These are phyloP conservation scores for Ericerus pela DNA, from an alignment of 1,140 invertebrate species.

Conservation along the genomic window DNA sequence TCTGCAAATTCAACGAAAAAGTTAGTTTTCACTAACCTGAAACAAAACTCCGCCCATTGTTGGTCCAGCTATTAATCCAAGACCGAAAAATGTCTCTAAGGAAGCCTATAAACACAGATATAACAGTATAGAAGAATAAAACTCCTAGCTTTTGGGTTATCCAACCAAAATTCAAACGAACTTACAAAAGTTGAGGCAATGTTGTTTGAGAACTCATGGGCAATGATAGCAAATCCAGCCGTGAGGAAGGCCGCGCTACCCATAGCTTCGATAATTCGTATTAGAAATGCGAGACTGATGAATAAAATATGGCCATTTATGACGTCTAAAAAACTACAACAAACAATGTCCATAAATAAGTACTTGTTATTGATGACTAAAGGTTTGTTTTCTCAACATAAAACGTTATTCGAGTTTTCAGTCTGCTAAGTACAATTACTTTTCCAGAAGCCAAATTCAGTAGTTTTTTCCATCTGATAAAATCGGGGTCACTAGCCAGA, in stretches of 20 bases:
- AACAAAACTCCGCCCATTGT: constrained; percentile 69
- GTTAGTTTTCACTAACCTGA: constrained; percentile 38
- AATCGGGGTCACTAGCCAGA: no score
- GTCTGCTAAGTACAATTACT: no score
- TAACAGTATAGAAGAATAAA: no score
- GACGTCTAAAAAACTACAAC: constrained; percentile 55
- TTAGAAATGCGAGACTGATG: constrained; percentile 68
- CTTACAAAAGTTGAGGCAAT: constrained; percentile 81
- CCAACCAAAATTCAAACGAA: no score
- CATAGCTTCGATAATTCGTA: constrained; percentile 78
- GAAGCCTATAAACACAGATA: constrained; percentile 51
- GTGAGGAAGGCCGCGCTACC: constrained; percentile 85
- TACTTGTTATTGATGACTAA: no score
- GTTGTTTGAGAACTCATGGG: constrained; percentile 81
- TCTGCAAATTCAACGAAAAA: no score
- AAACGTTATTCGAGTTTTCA: no score
- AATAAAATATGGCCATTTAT: constrained; percentile 66
- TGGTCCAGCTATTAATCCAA: constrained; percentile 74
- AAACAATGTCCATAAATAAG: constrained; percentile 19
- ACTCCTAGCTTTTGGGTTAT: no score
- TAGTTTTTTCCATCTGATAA: no score
- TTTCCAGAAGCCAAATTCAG: no score
- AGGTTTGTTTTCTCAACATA: constrained; percentile 6
- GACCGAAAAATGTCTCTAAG: constrained; percentile 76
- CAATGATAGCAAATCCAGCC: constrained; percentile 81